Conservation (phyloP, 2,113 vertebrate genomes). For the Paramormyrops kingsleyae region DNA sequence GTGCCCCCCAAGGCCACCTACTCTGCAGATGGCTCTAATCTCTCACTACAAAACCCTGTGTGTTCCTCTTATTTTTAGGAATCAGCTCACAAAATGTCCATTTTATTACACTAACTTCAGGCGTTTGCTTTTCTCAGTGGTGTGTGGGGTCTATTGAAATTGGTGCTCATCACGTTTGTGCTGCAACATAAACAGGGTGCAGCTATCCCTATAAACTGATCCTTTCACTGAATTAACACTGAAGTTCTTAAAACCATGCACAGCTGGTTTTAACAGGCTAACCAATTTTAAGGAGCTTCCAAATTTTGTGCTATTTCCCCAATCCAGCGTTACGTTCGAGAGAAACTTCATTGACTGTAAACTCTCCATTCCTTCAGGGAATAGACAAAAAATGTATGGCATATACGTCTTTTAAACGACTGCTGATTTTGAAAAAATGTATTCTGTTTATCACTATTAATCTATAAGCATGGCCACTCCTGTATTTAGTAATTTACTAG, state of each 20-base stretch:
- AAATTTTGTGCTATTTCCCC: background rate
- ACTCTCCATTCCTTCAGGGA: background rate
- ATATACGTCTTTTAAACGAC: background rate
- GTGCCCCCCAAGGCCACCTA: background rate
- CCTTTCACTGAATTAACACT: background rate
- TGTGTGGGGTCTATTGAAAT: background rate
- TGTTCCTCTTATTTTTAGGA: background rate
- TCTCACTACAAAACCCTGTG: background rate
- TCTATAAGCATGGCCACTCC: background rate
- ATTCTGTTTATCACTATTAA: background rate
- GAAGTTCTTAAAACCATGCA: background rate
- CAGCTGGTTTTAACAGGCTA: background rate
- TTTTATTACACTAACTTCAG: background rate
- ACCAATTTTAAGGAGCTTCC: slow-evolving; percentile 3
- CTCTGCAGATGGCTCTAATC: background rate
- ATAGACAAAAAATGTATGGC: background rate
- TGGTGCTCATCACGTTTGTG: background rate
- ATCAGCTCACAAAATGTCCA: background rate
- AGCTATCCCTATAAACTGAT: background rate
- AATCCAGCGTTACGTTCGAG: background rate
- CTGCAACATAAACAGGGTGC: background rate
- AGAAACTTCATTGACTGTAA: background rate
- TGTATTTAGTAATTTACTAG: background rate
- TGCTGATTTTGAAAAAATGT: background rate
- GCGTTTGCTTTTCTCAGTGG: background rate